A percentile compares a stretch with the other conserved stretches of the same genome.
These are phyloP conservation scores for Variabilichromis moorii DNA, from an alignment of 2,113 vertebrate species.

Conservation along the genomic window DNA sequence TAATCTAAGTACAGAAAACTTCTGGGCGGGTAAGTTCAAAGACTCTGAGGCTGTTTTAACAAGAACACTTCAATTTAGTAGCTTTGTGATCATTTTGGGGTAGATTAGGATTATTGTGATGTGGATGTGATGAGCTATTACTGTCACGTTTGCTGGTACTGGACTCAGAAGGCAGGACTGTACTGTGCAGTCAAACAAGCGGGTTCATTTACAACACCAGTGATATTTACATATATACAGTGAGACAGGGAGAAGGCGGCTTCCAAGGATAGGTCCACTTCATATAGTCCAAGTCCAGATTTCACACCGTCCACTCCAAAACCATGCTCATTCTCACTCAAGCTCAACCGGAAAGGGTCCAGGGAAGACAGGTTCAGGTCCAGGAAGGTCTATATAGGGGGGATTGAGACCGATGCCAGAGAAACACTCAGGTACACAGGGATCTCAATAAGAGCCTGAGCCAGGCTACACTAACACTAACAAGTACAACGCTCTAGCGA, in stretches of 20 bases:
- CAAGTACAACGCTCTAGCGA: rapidly evolving
- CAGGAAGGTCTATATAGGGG: background rate
- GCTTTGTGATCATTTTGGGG: background rate
- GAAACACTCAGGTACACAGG: background rate
- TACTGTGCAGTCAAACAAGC: background rate
- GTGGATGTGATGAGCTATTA: background rate
- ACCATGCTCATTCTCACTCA: background rate
- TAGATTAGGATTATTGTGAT: background rate
- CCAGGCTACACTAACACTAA: background rate
- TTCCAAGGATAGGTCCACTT: background rate
- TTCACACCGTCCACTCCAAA: background rate
- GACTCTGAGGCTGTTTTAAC: background rate
- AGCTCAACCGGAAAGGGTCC: background rate
- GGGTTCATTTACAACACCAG: background rate
- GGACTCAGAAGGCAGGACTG: background rate
- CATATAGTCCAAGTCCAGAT: background rate
- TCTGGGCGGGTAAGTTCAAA: background rate
- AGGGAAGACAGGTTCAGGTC: background rate
- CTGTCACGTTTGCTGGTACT: background rate
- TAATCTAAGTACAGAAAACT: background rate
- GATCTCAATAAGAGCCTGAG: rapidly evolving
- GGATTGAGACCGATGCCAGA: background rate
- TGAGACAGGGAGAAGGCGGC: rapidly evolving
- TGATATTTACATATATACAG: background rate
- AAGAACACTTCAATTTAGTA: background rate